Evolutionary conservation across 1,140 invertebrate species (phyloP), one percentile per base, ranked within the genome.

Genomic region (Pseudomyrmex sp.): DNA sequence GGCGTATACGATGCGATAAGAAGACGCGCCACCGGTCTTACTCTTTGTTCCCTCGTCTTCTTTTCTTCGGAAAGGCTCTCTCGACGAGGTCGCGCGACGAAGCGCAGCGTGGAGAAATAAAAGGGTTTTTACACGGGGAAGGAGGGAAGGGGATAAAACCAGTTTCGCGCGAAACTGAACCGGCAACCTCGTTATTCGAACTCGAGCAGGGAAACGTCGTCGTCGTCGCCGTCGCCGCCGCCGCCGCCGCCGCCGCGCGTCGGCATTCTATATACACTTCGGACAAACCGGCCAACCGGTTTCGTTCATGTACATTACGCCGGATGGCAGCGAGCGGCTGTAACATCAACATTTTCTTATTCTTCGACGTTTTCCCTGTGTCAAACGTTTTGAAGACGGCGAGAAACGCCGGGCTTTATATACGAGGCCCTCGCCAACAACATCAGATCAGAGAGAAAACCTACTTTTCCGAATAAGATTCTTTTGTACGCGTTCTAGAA

Each of bases 101-200:
- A 23, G 15, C 68, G 68, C n/a, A 35, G 52, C 52, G 26, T 48
- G 48, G n/a, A 9, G 48, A 50, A 52, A 52, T 15, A 48, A 65
- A 46, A 46, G 48, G 23, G 35, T 35, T 35, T 35, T 35, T 35
- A 7, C 5, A 35, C 35, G 0, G 4, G 5, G 5, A 35, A 35
- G 5, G 35, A 7, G 5, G 48, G n/a, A 50, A 46, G 54, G 74
- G 35, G n/a, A 61, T 61, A 77, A 80, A 80, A 88, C 87, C 87
- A 88, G 87, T 88, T 88, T 88, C 46, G 80, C 62, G 84, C 50
- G 80, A 88, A 88, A 83, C 83, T 79, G 86, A 88, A 88, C 77
- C 26, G 88, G 65, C 88, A 86, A 88, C 88, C 87, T 89, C 88
- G 88, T 89, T 89, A 88, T 88, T 82, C 86, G 86, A 89, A 89